Evolutionary conservation across 2,888 invertebrate genomes (phyloP).

Genomic region (Plebejus anna): DNA sequence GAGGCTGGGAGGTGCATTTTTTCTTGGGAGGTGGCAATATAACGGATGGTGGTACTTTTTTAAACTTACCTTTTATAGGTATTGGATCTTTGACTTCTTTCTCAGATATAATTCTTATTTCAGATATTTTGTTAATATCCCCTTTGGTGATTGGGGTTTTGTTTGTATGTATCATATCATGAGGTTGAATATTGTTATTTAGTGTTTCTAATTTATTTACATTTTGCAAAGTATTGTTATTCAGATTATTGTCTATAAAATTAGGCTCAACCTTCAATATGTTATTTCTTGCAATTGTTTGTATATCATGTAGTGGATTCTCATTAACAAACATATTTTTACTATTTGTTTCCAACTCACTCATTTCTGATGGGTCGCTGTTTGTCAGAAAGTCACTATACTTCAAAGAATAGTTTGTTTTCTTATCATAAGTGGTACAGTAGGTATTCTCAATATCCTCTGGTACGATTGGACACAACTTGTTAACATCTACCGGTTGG

Average conservation of each 20-base stretch:
- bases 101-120: slow-evolving; percentile 61
- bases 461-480: slow-evolving; percentile 49
- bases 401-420: slow-evolving; percentile 58
- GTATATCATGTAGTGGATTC: slow-evolving; percentile 22
- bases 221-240: slow-evolving; percentile 30
- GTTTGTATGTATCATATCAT: neutral
- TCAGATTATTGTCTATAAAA: neutral
- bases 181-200: neutral
- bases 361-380: slow-evolving; percentile 48
- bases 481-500: slow-evolving; percentile 38
- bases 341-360: slow-evolving; percentile 37
- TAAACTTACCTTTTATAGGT: slow-evolving; percentile 46
- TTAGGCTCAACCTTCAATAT: neutral
- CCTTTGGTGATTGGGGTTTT: neutral
- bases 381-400: slow-evolving; percentile 69
- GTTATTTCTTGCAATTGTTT: neutral
- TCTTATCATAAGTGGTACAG: slow-evolving; percentile 52
- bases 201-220: slow-evolving; percentile 26
- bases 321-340: slow-evolving; percentile 36
- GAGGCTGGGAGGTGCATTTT: slow-evolving; percentile 30
- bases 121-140: slow-evolving; percentile 38
- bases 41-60: slow-evolving; percentile 52
- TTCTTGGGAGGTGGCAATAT: slow-evolving; percentile 47
- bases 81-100: slow-evolving; percentile 54
- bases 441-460: slow-evolving; percentile 67